A percentile compares a stretch with the other conserved stretches of the same genome.
Conservation (phyloP, 2,888 invertebrate species). For the Drosophila limbata region DNA sequence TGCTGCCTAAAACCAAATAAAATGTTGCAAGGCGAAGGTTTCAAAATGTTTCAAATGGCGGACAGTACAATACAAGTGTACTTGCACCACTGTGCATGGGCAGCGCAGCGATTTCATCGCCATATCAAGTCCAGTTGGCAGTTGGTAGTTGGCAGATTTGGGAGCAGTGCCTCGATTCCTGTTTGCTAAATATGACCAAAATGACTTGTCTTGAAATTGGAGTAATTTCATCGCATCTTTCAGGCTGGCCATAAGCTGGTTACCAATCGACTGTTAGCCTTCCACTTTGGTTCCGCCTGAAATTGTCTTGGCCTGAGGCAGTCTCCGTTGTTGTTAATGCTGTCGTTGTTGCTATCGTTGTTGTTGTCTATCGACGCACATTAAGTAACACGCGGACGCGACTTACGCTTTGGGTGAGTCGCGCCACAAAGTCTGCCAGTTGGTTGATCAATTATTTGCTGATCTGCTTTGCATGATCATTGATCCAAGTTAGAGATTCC, state of each 20-base stretch:
- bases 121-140: slow-evolving; percentile 76
- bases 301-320: slow-evolving; percentile 51
- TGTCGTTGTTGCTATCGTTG: slow-evolving; percentile 4
- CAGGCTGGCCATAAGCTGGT: slow-evolving; percentile 29
- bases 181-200: slow-evolving; percentile 82
- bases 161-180: slow-evolving; percentile 60
- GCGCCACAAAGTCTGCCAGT: slow-evolving; percentile 74
- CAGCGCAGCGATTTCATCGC: slow-evolving; percentile 80
- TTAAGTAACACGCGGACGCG: slow-evolving; percentile 72
- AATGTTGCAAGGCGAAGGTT: not conserved
- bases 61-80: not conserved
- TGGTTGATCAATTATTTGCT: slow-evolving; percentile 54
- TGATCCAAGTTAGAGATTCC: slow-evolving; percentile 13
- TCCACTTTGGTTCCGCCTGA: slow-evolving; percentile 66
- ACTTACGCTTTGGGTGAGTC: slow-evolving; percentile 39
- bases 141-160: slow-evolving; percentile 41
- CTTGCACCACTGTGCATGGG: slow-evolving; percentile 49
- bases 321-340: slow-evolving; percentile 1
- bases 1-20: not conserved
- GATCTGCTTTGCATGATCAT: slow-evolving; percentile 53
- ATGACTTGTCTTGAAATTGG: slow-evolving; percentile 81
- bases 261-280: slow-evolving; percentile 17
- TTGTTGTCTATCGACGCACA: slow-evolving; percentile 59
- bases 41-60: not conserved
- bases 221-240: slow-evolving; percentile 75